These are phyloP conservation scores for Barbus barbus DNA, from an alignment of 2,113 vertebrate species.

Conservation along the genomic window DNA sequence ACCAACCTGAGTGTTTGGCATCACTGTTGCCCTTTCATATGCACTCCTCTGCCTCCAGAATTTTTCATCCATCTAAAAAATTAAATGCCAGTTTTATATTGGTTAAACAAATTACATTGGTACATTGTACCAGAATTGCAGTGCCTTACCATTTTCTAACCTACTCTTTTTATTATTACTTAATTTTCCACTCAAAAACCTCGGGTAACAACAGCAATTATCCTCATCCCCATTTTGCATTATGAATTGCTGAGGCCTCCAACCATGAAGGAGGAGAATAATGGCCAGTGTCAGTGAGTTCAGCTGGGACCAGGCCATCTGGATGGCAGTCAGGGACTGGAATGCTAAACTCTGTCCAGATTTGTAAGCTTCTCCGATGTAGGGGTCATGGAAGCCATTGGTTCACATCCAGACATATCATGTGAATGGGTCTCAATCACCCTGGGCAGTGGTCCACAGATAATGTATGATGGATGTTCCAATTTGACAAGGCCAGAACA, in stretches of 20 bases:
- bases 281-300: slow-evolving; percentile 49
- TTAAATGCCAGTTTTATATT: slow-evolving; percentile 20
- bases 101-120: slow-evolving; percentile 42
- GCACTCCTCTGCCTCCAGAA: slow-evolving; percentile 9
- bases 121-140: background rate
- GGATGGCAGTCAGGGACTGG: slow-evolving; percentile 44
- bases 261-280: slow-evolving; percentile 50
- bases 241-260: slow-evolving; percentile 48
- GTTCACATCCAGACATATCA: slow-evolving; percentile 29
- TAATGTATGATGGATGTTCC: slow-evolving; percentile 29
- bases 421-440: slow-evolving; percentile 3
- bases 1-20: background rate
- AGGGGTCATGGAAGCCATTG: slow-evolving; percentile 23
- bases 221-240: slow-evolving; percentile 44
- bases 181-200: slow-evolving; percentile 22
- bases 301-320: slow-evolving; percentile 53
- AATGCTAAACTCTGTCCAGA: slow-evolving; percentile 46
- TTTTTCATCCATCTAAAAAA: slow-evolving; percentile 30
- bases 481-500: slow-evolving; percentile 33
- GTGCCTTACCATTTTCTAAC: slow-evolving; percentile 12
- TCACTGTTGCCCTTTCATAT: background rate
- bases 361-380: slow-evolving; percentile 9
- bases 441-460: background rate
- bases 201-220: slow-evolving; percentile 48
- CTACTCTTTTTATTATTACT: slow-evolving; percentile 18